Evolutionary conservation across 1,140 invertebrate genomes (phyloP), one percentile per base, ranked within the genome.

Genomic region (Trichonephila clavipes): DNA sequence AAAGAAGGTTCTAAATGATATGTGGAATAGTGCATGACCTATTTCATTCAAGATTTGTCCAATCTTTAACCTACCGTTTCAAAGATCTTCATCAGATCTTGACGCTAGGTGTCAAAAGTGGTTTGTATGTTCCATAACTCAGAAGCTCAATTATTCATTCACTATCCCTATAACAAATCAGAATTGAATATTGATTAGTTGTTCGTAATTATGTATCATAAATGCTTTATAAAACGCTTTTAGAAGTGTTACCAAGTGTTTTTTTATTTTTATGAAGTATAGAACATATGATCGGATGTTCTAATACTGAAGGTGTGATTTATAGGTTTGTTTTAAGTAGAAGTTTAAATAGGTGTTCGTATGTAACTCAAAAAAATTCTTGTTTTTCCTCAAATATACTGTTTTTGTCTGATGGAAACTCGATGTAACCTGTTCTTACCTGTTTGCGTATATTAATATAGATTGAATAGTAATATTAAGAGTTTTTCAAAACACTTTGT

Each of bases 131-230:
- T 58, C 44, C 44, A 77, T 14, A 85, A 58, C 44, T 58, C 58
- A 51, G n/a, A 85, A 85, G 82, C 82, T 85, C 82, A 85, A 85
- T 85, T 85, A 44, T 24, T 85, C 58, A 85, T 85, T 58, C 82
- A 59, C 24, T 85, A 51, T 19, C 44, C 82, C 58, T 85, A 59
- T 58, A 19, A 34, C 58, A 59, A 21, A 77, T 77, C 14, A 58
- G 58, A 58, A 58, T 28, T 21, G 44, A 59, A 21, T 59, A 58
- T 51, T 58, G 44, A 59, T 59, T 85, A 85, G 82, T 34, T 59
- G 18, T 85, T 24, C 44, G 82, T 59, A 24, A 85, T 58, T 58
- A 85, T 59, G n/a, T 85, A 85, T n/a, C 21, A 10, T 85, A 58
- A 58, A 24, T 85, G 82, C 82, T 85, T 51, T 77, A 12, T 58